Conservation (phyloP, 2,888 invertebrate genomes). For the Cremastinae sp. region DNA sequence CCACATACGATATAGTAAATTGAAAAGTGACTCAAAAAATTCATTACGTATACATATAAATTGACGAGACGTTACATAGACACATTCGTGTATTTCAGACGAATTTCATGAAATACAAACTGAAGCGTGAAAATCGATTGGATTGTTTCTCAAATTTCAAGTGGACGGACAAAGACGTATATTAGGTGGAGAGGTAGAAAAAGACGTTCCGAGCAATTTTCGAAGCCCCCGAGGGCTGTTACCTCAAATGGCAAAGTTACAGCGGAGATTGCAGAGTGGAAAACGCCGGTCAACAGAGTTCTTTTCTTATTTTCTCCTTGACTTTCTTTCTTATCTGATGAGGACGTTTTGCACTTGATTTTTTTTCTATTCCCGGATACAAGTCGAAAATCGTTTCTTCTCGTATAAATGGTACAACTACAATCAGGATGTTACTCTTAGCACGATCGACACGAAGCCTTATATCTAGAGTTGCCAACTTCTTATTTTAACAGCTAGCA, state of each 20-base stretch:
- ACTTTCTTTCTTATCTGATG: conserved; percentile 17
- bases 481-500: conserved; percentile 47
- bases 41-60: conserved; percentile 17
- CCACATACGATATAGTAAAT: too few species aligned
- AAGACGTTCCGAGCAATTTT: conserved; percentile 41
- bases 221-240: conserved; percentile 49
- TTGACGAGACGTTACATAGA: not conserved
- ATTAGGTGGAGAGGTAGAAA: conserved; percentile 46
- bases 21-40: not conserved
- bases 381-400: conserved; percentile 40
- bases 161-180: conserved; percentile 43
- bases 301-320: conserved; percentile 13
- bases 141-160: conserved; percentile 59
- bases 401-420: conserved; percentile 32
- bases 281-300: conserved; percentile 51
- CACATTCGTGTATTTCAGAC: conserved; percentile 21
- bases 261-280: conserved; percentile 44
- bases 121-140: conserved; percentile 50
- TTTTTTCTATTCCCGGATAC: conserved; percentile 31
- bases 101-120: conserved; percentile 44
- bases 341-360: conserved; percentile 26
- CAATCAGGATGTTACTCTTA: conserved; percentile 37
- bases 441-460: conserved; percentile 18
- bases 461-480: conserved; percentile 39
- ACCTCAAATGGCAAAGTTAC: conserved; percentile 55